phyloP scores from a whole-genome alignment of 2,888 invertebrate species.

The Polymixis lichenea region DNA sequence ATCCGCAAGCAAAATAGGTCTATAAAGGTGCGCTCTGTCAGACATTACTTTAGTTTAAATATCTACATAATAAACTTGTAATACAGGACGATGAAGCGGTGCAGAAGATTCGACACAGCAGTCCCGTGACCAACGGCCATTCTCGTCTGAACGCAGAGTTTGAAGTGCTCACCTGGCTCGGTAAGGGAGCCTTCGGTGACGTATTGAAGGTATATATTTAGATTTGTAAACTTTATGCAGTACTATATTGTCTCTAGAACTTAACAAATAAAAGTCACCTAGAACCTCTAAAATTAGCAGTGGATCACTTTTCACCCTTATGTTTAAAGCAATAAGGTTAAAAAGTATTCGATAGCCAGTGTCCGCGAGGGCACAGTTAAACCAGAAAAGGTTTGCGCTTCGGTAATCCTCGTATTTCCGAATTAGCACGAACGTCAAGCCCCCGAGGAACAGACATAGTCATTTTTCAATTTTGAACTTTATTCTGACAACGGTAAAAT shows the following conservation, averaged over 20 bases:
- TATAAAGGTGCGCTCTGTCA: no score
- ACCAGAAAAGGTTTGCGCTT: neutral
- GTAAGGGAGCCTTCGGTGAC: conserved; percentile 98
- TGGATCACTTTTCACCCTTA: no score
- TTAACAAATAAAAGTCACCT: no score
- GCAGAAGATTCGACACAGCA: conserved; percentile 75
- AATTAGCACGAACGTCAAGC: neutral
- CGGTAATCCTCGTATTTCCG: neutral
- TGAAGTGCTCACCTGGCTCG: conserved; percentile 95
- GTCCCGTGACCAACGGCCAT: conserved; percentile 85
- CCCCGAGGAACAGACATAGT: neutral
- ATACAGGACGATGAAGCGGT: conserved; percentile 80
- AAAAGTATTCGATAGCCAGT: no score
- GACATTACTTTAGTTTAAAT: no score
- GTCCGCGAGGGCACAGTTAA: neutral
- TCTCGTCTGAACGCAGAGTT: conserved; percentile 96
- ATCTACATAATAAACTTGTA: neutral
- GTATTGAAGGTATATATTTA: conserved; percentile 95
- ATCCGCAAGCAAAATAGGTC: no score
- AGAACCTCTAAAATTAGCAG: no score
- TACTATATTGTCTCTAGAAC: neutral
- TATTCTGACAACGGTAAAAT: no score
- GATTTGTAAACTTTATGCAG: neutral
- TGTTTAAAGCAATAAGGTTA: no score
- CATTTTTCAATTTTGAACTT: no score